phyloP scores from a whole-genome alignment of 1,140 invertebrate species.

The Arion vulgaris region DNA sequence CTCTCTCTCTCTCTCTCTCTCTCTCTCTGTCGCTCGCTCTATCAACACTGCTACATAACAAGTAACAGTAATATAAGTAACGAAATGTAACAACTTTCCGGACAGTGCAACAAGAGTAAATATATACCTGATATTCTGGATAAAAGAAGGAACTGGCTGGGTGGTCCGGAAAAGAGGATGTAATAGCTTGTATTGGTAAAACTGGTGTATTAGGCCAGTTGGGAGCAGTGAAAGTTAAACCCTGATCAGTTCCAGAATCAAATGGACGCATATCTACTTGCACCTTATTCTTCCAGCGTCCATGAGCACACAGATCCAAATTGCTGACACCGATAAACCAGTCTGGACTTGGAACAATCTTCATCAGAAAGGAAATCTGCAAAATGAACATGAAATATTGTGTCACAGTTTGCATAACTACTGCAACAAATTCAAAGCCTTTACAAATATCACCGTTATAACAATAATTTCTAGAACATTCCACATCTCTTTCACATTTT shows the following conservation, averaged over 20 bases:
- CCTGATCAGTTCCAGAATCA: constrained; percentile 62
- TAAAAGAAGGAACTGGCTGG: constrained; percentile 64
- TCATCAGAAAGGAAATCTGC: constrained; percentile 62
- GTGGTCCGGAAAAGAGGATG: constrained; percentile 50
- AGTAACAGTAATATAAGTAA: not conserved
- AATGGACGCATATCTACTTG: constrained; percentile 53
- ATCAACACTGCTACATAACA: too few species aligned
- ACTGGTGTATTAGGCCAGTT: constrained; percentile 58
- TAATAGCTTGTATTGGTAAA: constrained; percentile 54
- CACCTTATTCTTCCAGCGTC: constrained; percentile 53
- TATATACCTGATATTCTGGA: constrained; percentile 47
- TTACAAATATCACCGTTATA: too few species aligned
- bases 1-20: too few species aligned
- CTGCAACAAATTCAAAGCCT: too few species aligned
- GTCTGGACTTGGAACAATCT: constrained; percentile 65
- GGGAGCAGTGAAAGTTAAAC: constrained; percentile 63
- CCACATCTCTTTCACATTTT: too few species aligned
- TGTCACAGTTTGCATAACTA: not conserved
- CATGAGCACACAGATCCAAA: constrained; percentile 55
- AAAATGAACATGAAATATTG: too few species aligned
- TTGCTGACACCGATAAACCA: constrained; percentile 63
- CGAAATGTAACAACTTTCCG: not conserved
- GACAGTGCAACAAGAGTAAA: not conserved
- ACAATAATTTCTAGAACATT: too few species aligned
- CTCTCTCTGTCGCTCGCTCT: constrained; percentile 8